Percentiles rank a stretch among this genome's conserved stretches.
Evolutionary conservation across 1,140 invertebrate genomes (phyloP).

Genomic region (Bemisia tabaci): DNA sequence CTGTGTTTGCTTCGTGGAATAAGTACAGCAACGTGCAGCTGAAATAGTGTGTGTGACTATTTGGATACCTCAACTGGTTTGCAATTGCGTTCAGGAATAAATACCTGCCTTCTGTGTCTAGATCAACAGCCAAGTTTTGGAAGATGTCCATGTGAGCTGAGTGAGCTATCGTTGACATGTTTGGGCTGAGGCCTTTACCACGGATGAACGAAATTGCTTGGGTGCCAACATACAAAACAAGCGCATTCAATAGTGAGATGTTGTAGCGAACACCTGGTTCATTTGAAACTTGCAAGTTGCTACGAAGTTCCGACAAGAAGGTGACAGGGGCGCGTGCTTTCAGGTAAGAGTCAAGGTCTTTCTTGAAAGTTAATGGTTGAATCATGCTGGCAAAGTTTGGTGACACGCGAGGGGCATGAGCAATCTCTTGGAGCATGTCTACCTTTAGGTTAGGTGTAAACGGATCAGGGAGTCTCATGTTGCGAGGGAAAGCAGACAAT

Average conservation of each 20-base stretch:
- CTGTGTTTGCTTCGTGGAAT: slow-evolving; percentile 94
- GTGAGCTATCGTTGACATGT: slow-evolving; percentile 91
- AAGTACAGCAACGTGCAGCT: slow-evolving; percentile 92
- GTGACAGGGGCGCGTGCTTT: slow-evolving; percentile 89
- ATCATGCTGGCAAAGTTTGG: slow-evolving; percentile 81
- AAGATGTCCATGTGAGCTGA: slow-evolving; percentile 99
- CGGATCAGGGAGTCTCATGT: slow-evolving; percentile 95
- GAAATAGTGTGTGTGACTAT: slow-evolving; percentile 99
- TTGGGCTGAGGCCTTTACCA: slow-evolving; percentile 75
- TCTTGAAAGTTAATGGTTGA: slow-evolving; percentile 76
- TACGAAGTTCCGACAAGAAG: slow-evolving; percentile 81
- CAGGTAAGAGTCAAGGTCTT: slow-evolving; percentile 91
- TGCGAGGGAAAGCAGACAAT: slow-evolving; percentile 90
- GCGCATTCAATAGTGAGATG: slow-evolving; percentile 88
- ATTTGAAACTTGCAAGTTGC: slow-evolving; percentile 61
- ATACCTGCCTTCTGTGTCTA: slow-evolving; percentile 93
- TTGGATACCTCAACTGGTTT: slow-evolving; percentile 96
- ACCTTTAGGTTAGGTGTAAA: slow-evolving; percentile 96
- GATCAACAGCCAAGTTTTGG: slow-evolving; percentile 92
- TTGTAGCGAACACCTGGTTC: slow-evolving; percentile 88
- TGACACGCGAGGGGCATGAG: slow-evolving; percentile 62
- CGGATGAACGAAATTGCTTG: slow-evolving; percentile 85
- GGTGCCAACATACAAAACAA: slow-evolving; percentile 94
- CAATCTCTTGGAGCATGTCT: slow-evolving; percentile 65
- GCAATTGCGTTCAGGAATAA: slow-evolving; percentile 96